Percentiles rank a stretch among this genome's conserved stretches.
phyloP scores from a whole-genome alignment of 2,888 invertebrate species.

The Netelia virgata region DNA sequence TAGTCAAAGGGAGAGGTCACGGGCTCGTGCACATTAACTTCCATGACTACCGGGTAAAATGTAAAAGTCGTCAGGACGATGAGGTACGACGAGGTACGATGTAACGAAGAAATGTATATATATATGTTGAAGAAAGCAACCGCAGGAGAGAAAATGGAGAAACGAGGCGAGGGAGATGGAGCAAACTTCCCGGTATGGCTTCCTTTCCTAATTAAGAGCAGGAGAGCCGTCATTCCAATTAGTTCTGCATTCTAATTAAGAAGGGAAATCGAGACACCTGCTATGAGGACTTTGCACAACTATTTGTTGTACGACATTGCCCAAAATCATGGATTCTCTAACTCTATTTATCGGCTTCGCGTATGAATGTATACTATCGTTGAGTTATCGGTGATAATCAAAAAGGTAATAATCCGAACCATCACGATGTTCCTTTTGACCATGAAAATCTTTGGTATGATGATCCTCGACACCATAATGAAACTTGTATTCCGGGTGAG shows the following conservation, averaged over 20 bases:
- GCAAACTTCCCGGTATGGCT: slow-evolving; percentile 37
- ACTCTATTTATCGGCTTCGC: not conserved
- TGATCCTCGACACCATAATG: slow-evolving; percentile 76
- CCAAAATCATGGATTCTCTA: not conserved
- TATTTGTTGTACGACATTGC: not conserved
- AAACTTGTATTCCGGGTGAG: slow-evolving; percentile 77
- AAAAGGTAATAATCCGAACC: slow-evolving; percentile 66
- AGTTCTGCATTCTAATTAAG: slow-evolving; percentile 75
- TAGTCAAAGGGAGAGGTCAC: slow-evolving; percentile 9
- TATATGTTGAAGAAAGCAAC: not conserved
- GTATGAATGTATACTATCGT: not conserved
- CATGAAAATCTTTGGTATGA: slow-evolving; percentile 76
- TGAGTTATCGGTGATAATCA: not conserved
- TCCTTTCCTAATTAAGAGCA: slow-evolving; percentile 73
- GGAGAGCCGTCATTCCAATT: slow-evolving; percentile 71
- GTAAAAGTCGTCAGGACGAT: not conserved
- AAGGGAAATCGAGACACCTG: slow-evolving; percentile 64
- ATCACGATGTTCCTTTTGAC: slow-evolving; percentile 77
- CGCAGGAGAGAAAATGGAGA: not conserved
- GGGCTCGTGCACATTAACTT: slow-evolving; percentile 12
- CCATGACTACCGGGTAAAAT: slow-evolving; percentile 3
- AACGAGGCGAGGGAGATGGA: not conserved
- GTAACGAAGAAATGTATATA: not conserved
- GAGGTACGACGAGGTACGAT: not conserved
- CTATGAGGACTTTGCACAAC: slow-evolving; percentile 32